Evolutionary conservation across 2,888 invertebrate genomes (phyloP).

Genomic region (Chloroclystis v-ata): DNA sequence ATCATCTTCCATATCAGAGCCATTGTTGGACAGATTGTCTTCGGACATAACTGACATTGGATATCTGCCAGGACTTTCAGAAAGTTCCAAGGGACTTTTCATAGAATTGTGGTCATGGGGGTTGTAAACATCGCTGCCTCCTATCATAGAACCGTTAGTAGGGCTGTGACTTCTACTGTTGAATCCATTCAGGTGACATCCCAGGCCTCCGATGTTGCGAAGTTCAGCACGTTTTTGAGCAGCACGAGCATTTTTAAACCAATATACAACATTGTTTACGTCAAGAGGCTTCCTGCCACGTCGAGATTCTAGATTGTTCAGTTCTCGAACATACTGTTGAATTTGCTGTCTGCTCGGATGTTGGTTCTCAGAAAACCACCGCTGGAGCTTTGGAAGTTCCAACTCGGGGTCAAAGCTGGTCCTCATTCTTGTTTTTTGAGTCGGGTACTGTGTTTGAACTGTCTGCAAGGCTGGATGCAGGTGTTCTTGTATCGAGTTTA

Average conservation of each 20-base stretch:
- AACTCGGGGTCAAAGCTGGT: conserved; percentile 98
- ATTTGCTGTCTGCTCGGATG: conserved; percentile 98
- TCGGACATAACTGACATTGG: conserved; percentile 82
- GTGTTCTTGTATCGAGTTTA: conserved; percentile 71
- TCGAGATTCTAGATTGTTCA: conserved; percentile 94
- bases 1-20: conserved; percentile 84
- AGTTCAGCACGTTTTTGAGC: conserved; percentile 95
- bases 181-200: conserved; percentile 81
- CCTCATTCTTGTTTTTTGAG: conserved; percentile 95
- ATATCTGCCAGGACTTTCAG: conserved; percentile 75
- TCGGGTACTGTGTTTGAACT: conserved; percentile 86
- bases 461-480: conserved; percentile 87
- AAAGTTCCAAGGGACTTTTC: conserved; percentile 80
- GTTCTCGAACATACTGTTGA: conserved; percentile 94
- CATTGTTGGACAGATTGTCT: conserved; percentile 81
- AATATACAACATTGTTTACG: conserved; percentile 96
- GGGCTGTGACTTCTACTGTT: conserved; percentile 81
- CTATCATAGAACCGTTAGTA: conserved; percentile 79
- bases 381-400: conserved; percentile 95
- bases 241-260: conserved; percentile 98
- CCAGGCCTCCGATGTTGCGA: conserved; percentile 79
- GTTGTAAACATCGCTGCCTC: conserved; percentile 79
- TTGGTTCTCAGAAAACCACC: conserved; percentile 98
- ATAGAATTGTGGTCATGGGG: conserved; percentile 77
- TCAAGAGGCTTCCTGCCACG: conserved; percentile 95